These are phyloP conservation scores for Cylindroiulus punctatus DNA, from an alignment of 2,888 invertebrate species.

Conservation along the genomic window DNA sequence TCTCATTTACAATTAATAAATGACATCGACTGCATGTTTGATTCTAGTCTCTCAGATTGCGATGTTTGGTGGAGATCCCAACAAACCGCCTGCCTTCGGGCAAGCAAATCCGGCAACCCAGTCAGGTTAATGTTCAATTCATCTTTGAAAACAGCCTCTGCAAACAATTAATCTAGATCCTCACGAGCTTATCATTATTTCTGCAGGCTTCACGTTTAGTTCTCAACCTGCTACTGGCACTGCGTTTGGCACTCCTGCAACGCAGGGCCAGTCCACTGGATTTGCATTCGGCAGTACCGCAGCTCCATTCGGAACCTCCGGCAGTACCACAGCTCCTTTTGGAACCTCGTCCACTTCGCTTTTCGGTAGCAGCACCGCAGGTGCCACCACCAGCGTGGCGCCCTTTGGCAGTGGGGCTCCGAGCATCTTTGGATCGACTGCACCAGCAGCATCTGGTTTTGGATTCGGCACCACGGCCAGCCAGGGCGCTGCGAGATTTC, in stretches of 20 bases:
- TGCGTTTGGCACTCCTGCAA: not conserved
- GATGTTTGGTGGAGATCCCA: not conserved
- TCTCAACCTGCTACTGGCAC: not conserved
- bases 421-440: not conserved
- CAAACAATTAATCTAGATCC: no score
- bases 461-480: not conserved
- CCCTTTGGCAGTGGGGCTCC: not conserved
- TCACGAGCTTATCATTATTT: not conserved
- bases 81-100: not conserved
- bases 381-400: not conserved
- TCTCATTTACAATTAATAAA: no score
- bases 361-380: slow-evolving; percentile 18
- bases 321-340: slow-evolving; percentile 41
- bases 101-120: not conserved
- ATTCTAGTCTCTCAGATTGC: not conserved
- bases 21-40: not conserved
- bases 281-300: slow-evolving; percentile 44
- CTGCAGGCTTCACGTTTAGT: not conserved
- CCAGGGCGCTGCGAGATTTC: not conserved
- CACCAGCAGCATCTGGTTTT: slow-evolving; percentile 7
- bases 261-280: not conserved
- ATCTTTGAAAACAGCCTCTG: not conserved
- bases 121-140: not conserved
- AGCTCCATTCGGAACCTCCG: not conserved
- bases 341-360: slow-evolving; percentile 40